Conservation (phyloP, 2,888 invertebrate genomes). For the Allolobophora icterica region DNA sequence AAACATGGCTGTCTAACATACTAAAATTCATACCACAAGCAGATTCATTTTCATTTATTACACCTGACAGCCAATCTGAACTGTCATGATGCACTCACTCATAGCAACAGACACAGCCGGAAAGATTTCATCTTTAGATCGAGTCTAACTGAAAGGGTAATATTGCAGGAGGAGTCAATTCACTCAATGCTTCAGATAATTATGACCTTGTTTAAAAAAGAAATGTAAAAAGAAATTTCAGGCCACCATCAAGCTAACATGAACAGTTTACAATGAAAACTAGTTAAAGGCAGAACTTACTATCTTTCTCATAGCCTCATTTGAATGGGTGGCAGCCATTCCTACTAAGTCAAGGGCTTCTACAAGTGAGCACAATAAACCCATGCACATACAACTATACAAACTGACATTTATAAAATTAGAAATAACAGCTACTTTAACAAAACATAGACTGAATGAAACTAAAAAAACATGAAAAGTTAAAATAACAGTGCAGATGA, state of each 20-base stretch:
- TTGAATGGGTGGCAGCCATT: constrained; percentile 73
- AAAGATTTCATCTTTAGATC: too few species aligned
- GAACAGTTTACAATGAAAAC: not conserved
- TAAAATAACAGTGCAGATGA: not conserved
- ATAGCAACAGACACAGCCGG: not conserved
- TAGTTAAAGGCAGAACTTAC: constrained; percentile 56
- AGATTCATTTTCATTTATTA: too few species aligned
- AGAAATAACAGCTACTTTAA: not conserved
- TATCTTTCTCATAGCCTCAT: constrained; percentile 74
- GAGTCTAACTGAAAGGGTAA: too few species aligned
- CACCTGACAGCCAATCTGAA: too few species aligned
- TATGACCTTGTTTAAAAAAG: not conserved
- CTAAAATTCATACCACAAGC: not conserved
- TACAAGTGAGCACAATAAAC: constrained; percentile 49
- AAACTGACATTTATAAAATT: not conserved
- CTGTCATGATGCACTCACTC: not conserved
- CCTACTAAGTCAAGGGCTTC: constrained; percentile 71
- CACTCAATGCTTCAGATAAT: not conserved
- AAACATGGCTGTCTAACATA: not conserved
- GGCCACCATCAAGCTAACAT: too few species aligned
- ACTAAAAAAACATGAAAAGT: not conserved
- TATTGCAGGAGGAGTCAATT: too few species aligned
- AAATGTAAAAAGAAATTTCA: too few species aligned
- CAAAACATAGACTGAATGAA: not conserved
- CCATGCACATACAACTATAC: not conserved